A percentile compares a stretch with the other conserved stretches of the same genome.
phyloP scores from a whole-genome alignment of 1,140 invertebrate species.

The Cherax quadricarinatus region DNA sequence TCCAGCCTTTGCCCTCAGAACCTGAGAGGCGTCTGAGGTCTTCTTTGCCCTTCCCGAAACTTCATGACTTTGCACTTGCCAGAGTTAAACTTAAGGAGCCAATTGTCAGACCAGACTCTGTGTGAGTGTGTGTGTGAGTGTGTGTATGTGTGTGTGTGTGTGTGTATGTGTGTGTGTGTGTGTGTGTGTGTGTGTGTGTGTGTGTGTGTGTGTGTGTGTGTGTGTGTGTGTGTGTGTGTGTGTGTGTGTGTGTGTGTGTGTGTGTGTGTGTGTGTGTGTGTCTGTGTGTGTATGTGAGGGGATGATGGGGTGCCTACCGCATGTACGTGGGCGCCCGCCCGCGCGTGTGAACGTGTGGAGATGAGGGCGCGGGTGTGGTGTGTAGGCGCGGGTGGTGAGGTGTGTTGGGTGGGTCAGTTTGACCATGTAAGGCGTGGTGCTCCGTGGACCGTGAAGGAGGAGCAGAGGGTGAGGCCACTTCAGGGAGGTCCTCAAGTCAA shows the following conservation, averaged over 20 bases:
- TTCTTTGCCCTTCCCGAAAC: too few species aligned
- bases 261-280: neutral
- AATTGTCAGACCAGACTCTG: neutral
- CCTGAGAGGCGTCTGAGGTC: too few species aligned
- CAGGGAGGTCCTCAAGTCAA: conserved; percentile 4
- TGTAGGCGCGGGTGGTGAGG: neutral
- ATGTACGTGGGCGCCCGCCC: neutral
- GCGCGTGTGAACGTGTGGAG: too few species aligned
- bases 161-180: neutral
- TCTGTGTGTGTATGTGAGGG: neutral
- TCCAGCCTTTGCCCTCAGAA: too few species aligned
- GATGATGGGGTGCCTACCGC: too few species aligned
- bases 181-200: neutral
- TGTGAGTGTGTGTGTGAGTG: neutral
- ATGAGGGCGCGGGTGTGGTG: neutral
- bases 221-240: neutral
- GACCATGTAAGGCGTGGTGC: conserved; percentile 38
- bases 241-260: neutral
- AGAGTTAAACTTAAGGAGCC: too few species aligned
- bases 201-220: conserved; percentile 14
- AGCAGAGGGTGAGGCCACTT: conserved; percentile 18
- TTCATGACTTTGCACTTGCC: too few species aligned
- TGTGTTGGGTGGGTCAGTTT: conserved; percentile 1
- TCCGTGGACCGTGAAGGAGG: conserved; percentile 30
- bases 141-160: conserved; percentile 10